Evolutionary conservation across 2,113 vertebrate species (phyloP).

Genomic region (Tachysurus vachellii): DNA sequence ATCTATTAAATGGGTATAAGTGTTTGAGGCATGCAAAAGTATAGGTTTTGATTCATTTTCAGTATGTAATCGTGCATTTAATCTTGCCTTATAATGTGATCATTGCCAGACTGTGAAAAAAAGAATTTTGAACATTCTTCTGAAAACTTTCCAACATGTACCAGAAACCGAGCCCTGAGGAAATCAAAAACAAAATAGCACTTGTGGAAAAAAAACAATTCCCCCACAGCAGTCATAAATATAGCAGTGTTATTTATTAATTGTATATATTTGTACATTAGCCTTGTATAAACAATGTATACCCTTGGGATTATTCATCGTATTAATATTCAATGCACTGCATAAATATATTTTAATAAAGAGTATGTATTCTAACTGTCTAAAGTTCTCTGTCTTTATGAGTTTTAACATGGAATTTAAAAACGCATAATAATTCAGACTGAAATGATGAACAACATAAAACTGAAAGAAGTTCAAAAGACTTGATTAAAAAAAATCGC

Average conservation of each 20-base stretch:
- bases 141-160: not conserved
- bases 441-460: not conserved
- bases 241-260: constrained; percentile 75
- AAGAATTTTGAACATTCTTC: not conserved
- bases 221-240: constrained; percentile 57
- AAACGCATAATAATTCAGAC: not conserved
- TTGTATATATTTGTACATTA: constrained; percentile 80
- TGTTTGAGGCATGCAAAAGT: not conserved
- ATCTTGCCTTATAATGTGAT: not conserved
- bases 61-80: not conserved
- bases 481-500: not conserved
- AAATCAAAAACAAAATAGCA: constrained; percentile 35
- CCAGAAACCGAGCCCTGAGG: constrained; percentile 6
- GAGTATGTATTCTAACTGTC: constrained; percentile 42
- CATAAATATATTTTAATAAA: constrained; percentile 68
- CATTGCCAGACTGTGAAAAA: not conserved
- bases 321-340: constrained; percentile 62
- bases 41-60: not conserved
- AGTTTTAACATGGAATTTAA: not conserved
- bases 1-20: not conserved
- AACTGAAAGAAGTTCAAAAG: not conserved
- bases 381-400: constrained; percentile 8
- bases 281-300: constrained; percentile 61
- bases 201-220: constrained; percentile 30
- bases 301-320: constrained; percentile 21